Percentiles rank a stretch among this genome's conserved stretches.
Conservation (phyloP, 2,888 invertebrate species). For the Heliconius erato region DNA sequence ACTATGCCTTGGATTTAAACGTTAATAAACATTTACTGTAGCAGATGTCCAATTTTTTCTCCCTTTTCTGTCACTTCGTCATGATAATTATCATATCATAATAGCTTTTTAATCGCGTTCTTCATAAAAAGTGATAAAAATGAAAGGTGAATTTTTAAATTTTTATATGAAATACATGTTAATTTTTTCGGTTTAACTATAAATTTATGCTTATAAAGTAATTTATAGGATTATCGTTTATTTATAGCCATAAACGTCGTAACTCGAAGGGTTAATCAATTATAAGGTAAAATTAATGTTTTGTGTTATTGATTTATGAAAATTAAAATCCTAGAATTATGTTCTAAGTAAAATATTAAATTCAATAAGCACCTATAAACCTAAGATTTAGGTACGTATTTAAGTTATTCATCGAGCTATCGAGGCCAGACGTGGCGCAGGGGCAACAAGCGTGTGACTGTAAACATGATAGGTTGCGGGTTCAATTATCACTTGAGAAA, state of each 20-base stretch:
- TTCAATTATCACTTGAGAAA: no score
- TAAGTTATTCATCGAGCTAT: no score
- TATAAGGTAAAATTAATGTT: neutral
- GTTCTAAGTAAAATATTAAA: neutral
- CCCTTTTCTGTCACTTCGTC: conserved; percentile 18
- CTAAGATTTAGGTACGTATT: no score
- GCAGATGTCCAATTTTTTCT: conserved; percentile 30
- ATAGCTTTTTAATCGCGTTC: conserved; percentile 2
- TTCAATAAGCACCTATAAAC: neutral
- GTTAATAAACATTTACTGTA: conserved; percentile 23
- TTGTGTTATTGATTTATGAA: no score
- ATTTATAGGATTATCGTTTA: neutral
- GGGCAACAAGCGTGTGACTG: no score
- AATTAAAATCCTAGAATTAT: neutral
- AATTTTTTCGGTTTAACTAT: neutral
- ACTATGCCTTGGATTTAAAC: conserved; percentile 1
- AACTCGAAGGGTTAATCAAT: neutral
- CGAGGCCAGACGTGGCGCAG: no score
- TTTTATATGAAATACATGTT: neutral
- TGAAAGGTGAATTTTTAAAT: neutral
- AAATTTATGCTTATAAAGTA: conserved; percentile 11
- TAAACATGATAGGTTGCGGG: no score
- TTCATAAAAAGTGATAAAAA: conserved; percentile 15
- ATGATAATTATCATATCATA: conserved; percentile 6
- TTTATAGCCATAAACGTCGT: neutral